Percentiles rank a stretch among this genome's conserved stretches.
Evolutionary conservation across 2,888 invertebrate genomes (phyloP).

Genomic region (Drepanosiphum platanoidis): DNA sequence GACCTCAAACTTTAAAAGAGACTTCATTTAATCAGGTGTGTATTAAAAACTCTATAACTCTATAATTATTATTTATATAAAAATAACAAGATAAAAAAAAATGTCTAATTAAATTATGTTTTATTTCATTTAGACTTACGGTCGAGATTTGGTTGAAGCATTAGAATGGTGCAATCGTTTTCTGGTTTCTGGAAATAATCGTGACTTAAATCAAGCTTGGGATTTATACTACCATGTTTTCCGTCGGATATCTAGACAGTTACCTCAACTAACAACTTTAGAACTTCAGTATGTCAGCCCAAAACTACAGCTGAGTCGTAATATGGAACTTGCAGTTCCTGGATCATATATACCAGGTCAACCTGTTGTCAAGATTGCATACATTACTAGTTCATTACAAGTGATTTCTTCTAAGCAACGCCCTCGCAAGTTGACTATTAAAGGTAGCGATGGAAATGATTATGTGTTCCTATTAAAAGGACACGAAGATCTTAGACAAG

Average conservation of each 20-base stretch:
- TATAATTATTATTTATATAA: not conserved
- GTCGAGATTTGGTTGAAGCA: conserved; percentile 92
- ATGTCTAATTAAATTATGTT: conserved; percentile 6
- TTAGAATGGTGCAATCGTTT: conserved; percentile 88
- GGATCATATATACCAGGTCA: conserved; percentile 96
- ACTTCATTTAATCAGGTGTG: conserved; percentile 88
- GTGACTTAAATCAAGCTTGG: conserved; percentile 98
- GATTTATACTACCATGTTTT: conserved; percentile 99
- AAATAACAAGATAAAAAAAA: not conserved
- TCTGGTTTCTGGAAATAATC: conserved; percentile 82
- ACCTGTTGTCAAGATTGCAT: conserved; percentile 86
- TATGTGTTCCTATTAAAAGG: conserved; percentile 99
- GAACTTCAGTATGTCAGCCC: conserved; percentile 97
- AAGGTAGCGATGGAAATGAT: conserved; percentile 94
- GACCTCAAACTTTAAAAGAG: conserved; percentile 95
- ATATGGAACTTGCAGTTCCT: conserved; percentile 95
- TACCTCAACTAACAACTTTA: conserved; percentile 89
- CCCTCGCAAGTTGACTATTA: conserved; percentile 92
- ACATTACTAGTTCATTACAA: conserved; percentile 90
- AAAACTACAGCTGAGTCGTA: conserved; percentile 85
- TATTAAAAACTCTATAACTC: not conserved
- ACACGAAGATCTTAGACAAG: conserved; percentile 98
- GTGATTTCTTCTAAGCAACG: conserved; percentile 98
- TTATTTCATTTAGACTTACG: conserved; percentile 78
- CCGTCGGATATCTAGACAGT: conserved; percentile 92